Base-by-base conservation (phyloP, 92 coral and sea anemone genomes). In the Micromussa lordhowensis region DNA sequence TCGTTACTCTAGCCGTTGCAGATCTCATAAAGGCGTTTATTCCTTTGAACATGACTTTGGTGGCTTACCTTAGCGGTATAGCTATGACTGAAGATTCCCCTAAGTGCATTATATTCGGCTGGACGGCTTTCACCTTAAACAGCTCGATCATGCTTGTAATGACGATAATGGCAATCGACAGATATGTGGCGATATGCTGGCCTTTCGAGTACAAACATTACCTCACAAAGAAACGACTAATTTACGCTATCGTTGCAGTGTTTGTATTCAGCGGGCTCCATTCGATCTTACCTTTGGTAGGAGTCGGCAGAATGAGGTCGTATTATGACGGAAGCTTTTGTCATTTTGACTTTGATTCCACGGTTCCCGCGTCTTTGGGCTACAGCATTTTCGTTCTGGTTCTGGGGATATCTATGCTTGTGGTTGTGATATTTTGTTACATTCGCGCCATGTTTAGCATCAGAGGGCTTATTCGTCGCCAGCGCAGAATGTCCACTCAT, bases 151-250 rank as follows among this genome's bases (percentile, higher is more conserved):
- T 92, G 94, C 74, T 92, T 35, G 94, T 92, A 19, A 88, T 92
- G 90, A 92, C 92, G 7, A 28, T 92, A 8, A 92, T 92, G 94
- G 91, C 90, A 19, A 71, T 86, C 70, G 94, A 92, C 51, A 75
- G 94, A 64, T 92, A 92, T 63, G 79, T 92, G 18, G 94, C 94
- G 22, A 88, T 92, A 72, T 92, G 94, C 68, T 88, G 92, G 87
- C 94, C 94, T 7, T 88, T 92, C 19, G 63, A 68, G 73, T 92
- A 92, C 80, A 92, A 85, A 70, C 73, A 87, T 73, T 68, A 75
- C 9, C 77, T 92, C 32, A 30, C 94, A 15, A 77, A 78, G 38
- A 85, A 66, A 34, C 87, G 87, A 55, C 87, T 92, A 18, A 79
- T 78, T 66, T 92, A 55, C 79, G 76, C 85, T 11, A 79, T 92